phyloP scores from a whole-genome alignment of 2,888 invertebrate species.

The Hymenopus coronatus region DNA sequence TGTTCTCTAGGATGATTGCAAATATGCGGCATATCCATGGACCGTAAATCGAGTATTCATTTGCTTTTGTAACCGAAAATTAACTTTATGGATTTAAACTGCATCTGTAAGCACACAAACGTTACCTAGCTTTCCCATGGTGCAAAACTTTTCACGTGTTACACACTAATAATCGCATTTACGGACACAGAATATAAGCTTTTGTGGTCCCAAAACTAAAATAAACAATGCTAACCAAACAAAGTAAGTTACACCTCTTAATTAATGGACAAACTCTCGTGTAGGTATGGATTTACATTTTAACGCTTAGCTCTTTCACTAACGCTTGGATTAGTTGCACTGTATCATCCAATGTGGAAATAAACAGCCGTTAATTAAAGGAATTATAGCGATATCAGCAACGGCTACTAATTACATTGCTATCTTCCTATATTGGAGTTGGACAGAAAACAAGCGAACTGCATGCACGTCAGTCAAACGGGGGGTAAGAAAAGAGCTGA shows the following conservation, averaged over 20 bases:
- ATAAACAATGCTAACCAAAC: not conserved
- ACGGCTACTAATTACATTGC: not conserved
- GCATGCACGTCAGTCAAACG: not conserved
- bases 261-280: not conserved
- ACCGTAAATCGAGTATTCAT: too few species aligned
- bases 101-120: not conserved
- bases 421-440: not conserved
- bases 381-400: not conserved
- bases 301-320: not conserved
- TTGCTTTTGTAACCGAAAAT: too few species aligned
- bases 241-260: not conserved
- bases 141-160: not conserved
- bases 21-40: too few species aligned
- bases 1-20: too few species aligned
- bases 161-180: not conserved
- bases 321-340: not conserved
- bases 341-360: not conserved
- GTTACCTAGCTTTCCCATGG: not conserved
- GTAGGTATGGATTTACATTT: not conserved
- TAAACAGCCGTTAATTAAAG: not conserved
- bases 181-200: not conserved
- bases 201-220: not conserved
- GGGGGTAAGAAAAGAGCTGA: not conserved
- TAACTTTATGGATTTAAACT: not conserved
- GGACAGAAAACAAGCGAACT: not conserved